Percentiles rank a stretch among this genome's conserved stretches.
Evolutionary conservation across 2,888 invertebrate species (phyloP).

Genomic region (Osmoderma eremita): DNA sequence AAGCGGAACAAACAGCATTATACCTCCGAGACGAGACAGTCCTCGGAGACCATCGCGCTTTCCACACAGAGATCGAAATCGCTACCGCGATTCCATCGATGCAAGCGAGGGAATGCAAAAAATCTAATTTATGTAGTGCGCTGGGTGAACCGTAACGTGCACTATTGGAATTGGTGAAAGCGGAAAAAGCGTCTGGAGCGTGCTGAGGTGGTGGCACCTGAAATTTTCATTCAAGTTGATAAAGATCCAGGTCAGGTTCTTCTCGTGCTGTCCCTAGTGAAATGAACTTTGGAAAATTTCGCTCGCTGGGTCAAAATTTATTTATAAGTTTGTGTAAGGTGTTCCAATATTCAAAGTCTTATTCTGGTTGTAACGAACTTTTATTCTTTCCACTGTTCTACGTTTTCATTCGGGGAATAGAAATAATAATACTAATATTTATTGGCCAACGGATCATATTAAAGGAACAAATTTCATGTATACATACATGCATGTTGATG

Average conservation of each 20-base stretch:
- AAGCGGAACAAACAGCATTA: background rate
- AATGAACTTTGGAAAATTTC: too few species aligned
- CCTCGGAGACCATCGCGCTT: background rate
- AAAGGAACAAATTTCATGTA: too few species aligned
- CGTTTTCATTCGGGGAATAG: too few species aligned
- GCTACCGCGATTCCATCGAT: background rate
- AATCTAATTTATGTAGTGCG: conserved; percentile 4
- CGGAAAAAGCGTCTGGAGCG: background rate
- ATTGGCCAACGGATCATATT: too few species aligned
- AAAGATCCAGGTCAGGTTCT: conserved; percentile 11
- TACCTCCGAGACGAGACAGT: background rate
- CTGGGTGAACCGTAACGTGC: background rate
- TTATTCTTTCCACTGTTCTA: too few species aligned
- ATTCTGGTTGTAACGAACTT: too few species aligned
- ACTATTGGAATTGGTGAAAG: background rate
- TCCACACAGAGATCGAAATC: background rate
- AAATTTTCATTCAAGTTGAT: conserved; percentile 8
- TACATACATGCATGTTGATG: too few species aligned
- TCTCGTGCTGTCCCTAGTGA: background rate
- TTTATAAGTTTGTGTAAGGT: too few species aligned
- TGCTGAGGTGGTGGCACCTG: background rate
- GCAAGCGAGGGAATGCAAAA: background rate
- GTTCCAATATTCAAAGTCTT: too few species aligned
- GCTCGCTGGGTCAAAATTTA: too few species aligned
- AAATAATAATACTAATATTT: too few species aligned